These are phyloP conservation scores for Poicephalus meyeri DNA, from an alignment of 2,113 vertebrate species.

Conservation along the genomic window DNA sequence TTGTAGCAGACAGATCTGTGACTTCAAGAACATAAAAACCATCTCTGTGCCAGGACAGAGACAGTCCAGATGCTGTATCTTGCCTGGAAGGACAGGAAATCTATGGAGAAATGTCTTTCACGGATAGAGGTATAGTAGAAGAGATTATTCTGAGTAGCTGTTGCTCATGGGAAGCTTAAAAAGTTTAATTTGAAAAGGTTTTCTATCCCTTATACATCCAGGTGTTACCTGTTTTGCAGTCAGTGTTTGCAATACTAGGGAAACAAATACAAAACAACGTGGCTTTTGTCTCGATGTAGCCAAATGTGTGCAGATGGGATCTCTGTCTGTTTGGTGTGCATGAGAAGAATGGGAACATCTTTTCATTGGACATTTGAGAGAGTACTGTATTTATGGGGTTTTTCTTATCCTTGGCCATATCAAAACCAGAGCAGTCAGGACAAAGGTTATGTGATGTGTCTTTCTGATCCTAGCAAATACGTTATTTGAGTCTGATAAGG, in stretches of 20 bases:
- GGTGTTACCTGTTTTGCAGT: background rate
- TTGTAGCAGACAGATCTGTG: background rate
- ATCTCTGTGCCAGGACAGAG: background rate
- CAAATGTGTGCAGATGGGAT: background rate
- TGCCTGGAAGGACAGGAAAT: background rate
- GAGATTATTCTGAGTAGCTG: background rate
- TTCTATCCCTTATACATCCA: background rate
- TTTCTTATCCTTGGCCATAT: background rate
- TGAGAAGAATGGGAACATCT: background rate
- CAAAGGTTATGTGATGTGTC: background rate
- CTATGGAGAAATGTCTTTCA: background rate
- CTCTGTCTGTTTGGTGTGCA: background rate
- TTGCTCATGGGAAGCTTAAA: background rate
- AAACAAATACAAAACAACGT: background rate
- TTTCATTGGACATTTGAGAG: background rate
- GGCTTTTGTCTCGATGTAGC: background rate
- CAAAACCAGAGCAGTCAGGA: background rate
- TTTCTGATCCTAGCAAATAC: background rate
- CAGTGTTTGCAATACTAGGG: background rate
- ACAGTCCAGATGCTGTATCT: background rate
- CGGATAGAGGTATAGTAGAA: background rate
- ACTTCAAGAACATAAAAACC: background rate
- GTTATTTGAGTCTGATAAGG: background rate
- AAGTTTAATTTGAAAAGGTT: background rate
- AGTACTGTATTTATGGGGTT: background rate